Percentiles rank a stretch among this genome's conserved stretches.
Conservation (phyloP, 2,888 invertebrate species). For the Homarus gammarus region DNA sequence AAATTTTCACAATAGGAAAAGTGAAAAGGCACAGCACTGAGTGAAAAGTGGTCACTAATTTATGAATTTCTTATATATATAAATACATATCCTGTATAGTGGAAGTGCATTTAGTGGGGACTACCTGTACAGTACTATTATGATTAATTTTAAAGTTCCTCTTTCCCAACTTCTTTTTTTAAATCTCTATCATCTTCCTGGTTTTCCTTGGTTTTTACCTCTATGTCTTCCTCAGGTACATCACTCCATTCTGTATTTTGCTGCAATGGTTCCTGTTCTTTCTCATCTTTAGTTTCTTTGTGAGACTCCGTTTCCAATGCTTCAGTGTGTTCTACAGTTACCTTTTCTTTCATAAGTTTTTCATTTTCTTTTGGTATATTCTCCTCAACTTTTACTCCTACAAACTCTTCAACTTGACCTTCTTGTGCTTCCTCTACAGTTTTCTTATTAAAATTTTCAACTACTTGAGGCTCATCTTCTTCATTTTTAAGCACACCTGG, state of each 20-base stretch:
- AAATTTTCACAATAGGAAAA: too few relatives aligned
- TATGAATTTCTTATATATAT: too few relatives aligned
- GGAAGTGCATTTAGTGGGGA: too few relatives aligned
- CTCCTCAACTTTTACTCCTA: neutral
- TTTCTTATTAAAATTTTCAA: neutral
- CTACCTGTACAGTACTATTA: too few relatives aligned
- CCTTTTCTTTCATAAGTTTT: neutral
- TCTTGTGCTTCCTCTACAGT: conserved; percentile 3
- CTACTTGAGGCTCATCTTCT: neutral
- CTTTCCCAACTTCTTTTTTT: neutral
- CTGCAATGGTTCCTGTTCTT: neutral
- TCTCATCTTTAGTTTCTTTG: conserved; percentile 10
- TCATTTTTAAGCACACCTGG: neutral
- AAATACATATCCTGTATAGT: too few relatives aligned
- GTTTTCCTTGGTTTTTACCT: neutral
- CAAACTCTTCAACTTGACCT: neutral
- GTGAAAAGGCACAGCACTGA: too few relatives aligned
- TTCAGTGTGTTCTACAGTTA: neutral
- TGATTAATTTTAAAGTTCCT: neutral
- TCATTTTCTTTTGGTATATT: neutral
- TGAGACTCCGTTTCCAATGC: neutral
- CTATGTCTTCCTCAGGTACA: neutral
- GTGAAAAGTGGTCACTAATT: too few relatives aligned
- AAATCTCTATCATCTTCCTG: neutral
- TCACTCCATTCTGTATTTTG: neutral